Evolutionary conservation across 2,888 invertebrate species (phyloP), one percentile per base, ranked within the genome.

Genomic region (Chrysina gloriosa): DNA sequence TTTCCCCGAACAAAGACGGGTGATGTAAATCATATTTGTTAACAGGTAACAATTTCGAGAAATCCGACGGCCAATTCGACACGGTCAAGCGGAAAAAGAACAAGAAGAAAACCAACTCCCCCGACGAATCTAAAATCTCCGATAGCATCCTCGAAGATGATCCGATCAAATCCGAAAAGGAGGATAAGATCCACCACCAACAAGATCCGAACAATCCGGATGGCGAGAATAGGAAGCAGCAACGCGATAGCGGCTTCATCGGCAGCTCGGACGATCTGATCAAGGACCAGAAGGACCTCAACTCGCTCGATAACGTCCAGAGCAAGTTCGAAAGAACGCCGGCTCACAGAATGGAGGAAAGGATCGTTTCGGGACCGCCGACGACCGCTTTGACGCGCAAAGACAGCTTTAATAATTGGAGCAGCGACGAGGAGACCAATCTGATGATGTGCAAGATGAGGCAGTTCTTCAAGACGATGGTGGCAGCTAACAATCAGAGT

Each of bases 401-500:
- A 83, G 95, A 95, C 81, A 94, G 94, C 80, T 95, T 95, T 84
- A 95, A 95, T 80, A 95, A 95, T 79, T 96, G 95, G 95, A 95
- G 94, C 72, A 95, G 95, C 2, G 95, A 96, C 78, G 96, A 96
- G 80, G 96, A 96, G 84, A 96, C 95, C 1, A 96, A 96, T 82
- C 84, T 95, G 47, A 96, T 96, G 95, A 96, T 96, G 95, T 93
- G 92, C 34, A 95, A 95, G 85, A 94, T 96, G 94, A 86, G 95
- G 1, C 94, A 94, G 76, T 95, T 96, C 82, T 95, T 96, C 82
- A 95, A 95, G 83, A 94, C 94, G 58, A 92, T 96, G 87, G 90
- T 95, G n/a, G 92, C 92, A 31, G 86, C 84, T 66, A 84, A 86
- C 45, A 79, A 81, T 70, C 84, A 82, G 66, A 79, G 80, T 5